A percentile compares a stretch with the other conserved stretches of the same genome.
Evolutionary conservation across 2,113 vertebrate species (phyloP).

Genomic region (Limnothrissa miodon): DNA sequence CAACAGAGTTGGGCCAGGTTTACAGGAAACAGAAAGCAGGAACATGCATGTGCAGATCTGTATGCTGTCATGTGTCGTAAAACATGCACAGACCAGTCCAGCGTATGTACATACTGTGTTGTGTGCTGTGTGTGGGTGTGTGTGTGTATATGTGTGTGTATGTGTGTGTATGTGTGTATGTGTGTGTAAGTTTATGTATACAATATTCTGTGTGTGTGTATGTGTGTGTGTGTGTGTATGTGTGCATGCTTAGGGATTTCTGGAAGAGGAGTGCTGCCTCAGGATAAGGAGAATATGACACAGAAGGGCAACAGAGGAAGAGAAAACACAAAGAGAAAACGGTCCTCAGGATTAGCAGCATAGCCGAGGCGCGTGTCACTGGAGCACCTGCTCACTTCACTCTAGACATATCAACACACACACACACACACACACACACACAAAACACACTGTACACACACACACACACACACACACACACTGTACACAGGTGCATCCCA

Average conservation of each 20-base stretch:
- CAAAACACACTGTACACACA: not conserved
- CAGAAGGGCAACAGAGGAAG: constrained; percentile 5
- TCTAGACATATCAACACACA: not conserved
- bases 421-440: too few relatives aligned
- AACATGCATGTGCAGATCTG: too few relatives aligned
- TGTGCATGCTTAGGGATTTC: not conserved
- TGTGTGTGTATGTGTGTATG: not conserved
- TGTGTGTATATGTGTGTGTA: not conserved
- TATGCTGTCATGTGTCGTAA: too few relatives aligned
- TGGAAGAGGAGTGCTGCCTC: not conserved
- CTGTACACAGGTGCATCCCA: not conserved
- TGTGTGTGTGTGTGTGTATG: not conserved
- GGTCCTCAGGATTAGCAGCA: not conserved
- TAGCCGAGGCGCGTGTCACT: not conserved
- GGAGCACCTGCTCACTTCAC: not conserved
- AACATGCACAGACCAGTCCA: too few relatives aligned
- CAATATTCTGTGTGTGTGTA: not conserved
- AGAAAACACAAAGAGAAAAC: constrained; percentile 14
- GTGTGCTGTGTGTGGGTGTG: not conserved
- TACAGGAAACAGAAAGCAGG: not conserved
- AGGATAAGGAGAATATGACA: not conserved
- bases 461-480: not conserved
- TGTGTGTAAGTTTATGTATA: not conserved
- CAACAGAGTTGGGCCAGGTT: not conserved
- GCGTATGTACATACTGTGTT: not conserved